Evolutionary conservation across 2,113 vertebrate species (phyloP), one percentile per base, ranked within the genome.

Genomic region (Apus apus): DNA sequence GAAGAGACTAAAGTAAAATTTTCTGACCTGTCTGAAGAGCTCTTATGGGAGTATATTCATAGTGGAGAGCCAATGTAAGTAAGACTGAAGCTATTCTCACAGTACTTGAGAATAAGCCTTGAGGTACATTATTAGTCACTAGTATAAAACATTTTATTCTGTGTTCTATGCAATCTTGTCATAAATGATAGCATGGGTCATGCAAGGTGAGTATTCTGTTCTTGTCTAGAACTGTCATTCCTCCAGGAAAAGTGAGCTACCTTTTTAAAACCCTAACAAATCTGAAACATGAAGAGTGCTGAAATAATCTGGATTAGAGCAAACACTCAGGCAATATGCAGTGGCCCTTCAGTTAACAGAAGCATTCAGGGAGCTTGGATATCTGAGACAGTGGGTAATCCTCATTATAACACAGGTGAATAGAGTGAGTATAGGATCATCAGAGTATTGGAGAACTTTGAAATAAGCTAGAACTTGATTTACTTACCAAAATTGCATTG

Each of bases 21-120:
- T 98, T 98, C 99, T 18, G 98, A 98, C 64, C 98, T 99, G n/a
- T 99, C 99, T 0, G 99, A 99, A 94, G 98, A 98, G 74, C 98
- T 99, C 90, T 97, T 99, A 6, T 99, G 99, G 99, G 99, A 99
- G 5, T 99, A 99, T 92, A 98, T 99, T 87, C 97, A 99, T 74
- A 99, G 99, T 1, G 99, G 99, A 72, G 99, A 99, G 94, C 99
- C 99, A 82, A 99, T 99, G 99, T 99, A 97, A 98, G 99, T 98
- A 82, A 45, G 36, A 29, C 16, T 66, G 68, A 60, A 77, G 15
- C 27, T 36, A 20, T 26, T 20, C 40, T n/a, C 18, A 30, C n/a
- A 30, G 15, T 30, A 40, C 15, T 72, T 89, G 30, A 70, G 36
- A 66, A 8, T 2, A 87, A 65, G 15, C 34, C 17, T 43, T 34